These are phyloP conservation scores for Adoxophyes honmai DNA, from an alignment of 1,140 invertebrate species.

Conservation along the genomic window DNA sequence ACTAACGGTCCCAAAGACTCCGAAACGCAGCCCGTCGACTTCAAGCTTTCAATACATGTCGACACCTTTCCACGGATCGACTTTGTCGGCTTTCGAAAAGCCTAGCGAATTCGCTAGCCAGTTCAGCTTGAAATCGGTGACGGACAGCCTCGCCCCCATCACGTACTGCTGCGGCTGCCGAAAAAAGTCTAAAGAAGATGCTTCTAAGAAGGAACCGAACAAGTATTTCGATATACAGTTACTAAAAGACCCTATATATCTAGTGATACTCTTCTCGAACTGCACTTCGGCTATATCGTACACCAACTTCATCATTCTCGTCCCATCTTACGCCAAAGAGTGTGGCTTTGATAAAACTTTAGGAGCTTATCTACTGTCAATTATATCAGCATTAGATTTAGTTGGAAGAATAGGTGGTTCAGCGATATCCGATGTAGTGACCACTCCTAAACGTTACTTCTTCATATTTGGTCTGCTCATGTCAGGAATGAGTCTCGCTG, in stretches of 20 bases:
- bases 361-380: slow-evolving; percentile 84
- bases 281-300: slow-evolving; percentile 91
- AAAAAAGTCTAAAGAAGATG: slow-evolving; percentile 56
- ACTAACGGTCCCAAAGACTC: slow-evolving; percentile 57
- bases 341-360: slow-evolving; percentile 83
- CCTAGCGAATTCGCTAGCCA: slow-evolving; percentile 87
- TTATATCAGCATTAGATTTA: slow-evolving; percentile 87
- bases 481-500: slow-evolving; percentile 84
- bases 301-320: slow-evolving; percentile 89
- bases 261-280: slow-evolving; percentile 89
- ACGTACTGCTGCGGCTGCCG: slow-evolving; percentile 63
- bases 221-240: slow-evolving; percentile 88
- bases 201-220: slow-evolving; percentile 68
- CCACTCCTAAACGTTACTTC: slow-evolving; percentile 88
- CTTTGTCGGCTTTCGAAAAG: slow-evolving; percentile 84
- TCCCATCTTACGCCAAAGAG: slow-evolving; percentile 85
- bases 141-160: slow-evolving; percentile 74
- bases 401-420: slow-evolving; percentile 89
- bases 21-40: slow-evolving; percentile 83
- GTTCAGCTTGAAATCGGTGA: slow-evolving; percentile 83
- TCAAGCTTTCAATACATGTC: slow-evolving; percentile 90
- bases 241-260: slow-evolving; percentile 86
- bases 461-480: slow-evolving; percentile 87
- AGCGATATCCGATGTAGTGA: slow-evolving; percentile 84
- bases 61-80: slow-evolving; percentile 90